These are phyloP conservation scores for Eristalis tenax DNA, from an alignment of 2,888 invertebrate species.

Conservation along the genomic window DNA sequence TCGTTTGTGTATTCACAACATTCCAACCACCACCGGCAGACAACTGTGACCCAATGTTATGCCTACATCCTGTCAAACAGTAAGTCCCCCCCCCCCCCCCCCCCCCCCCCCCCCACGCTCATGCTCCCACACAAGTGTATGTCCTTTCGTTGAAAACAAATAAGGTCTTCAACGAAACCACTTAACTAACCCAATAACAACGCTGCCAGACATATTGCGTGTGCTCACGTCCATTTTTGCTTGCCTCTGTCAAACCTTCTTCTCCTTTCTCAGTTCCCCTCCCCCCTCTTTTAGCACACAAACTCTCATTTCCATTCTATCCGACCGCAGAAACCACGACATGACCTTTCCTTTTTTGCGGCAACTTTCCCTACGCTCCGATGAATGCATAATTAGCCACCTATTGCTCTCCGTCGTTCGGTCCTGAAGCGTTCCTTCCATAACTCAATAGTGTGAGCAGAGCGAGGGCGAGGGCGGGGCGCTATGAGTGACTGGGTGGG, in stretches of 20 bases:
- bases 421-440: constrained; percentile 1
- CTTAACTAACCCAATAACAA: constrained; percentile 9
- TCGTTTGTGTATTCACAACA: neutral
- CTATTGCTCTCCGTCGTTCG: constrained; percentile 10
- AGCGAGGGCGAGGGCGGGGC: no score
- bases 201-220: constrained; percentile 20
- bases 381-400: constrained; percentile 54
- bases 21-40: neutral
- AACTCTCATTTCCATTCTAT: neutral
- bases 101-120: neutral
- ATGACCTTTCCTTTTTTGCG: constrained; percentile 13
- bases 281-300: neutral
- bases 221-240: constrained; percentile 15
- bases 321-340: constrained; percentile 4
- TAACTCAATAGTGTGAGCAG: neutral
- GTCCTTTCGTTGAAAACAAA: neutral
- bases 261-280: neutral
- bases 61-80: neutral
- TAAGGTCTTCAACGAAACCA: constrained; percentile 1
- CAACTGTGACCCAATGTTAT: neutral
- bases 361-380: constrained; percentile 13
- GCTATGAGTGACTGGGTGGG: neutral
- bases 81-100: neutral
- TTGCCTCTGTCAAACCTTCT: neutral
- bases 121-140: neutral